These are phyloP conservation scores for Eucera pruinosa DNA, from an alignment of 2,888 invertebrate species.

Conservation along the genomic window DNA sequence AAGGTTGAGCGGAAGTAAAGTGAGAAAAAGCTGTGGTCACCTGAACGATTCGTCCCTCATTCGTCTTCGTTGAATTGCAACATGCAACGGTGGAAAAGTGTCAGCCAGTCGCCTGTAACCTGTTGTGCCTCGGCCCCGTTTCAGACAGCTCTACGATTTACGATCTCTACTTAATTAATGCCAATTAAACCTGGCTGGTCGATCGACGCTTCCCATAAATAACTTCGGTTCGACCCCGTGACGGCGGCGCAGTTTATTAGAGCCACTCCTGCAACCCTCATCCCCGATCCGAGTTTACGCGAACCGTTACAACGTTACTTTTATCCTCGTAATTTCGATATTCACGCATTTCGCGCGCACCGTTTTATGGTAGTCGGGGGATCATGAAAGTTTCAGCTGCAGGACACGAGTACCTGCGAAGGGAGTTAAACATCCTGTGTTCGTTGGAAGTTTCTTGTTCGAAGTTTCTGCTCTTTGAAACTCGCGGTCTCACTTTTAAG, in stretches of 20 bases:
- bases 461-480: not conserved
- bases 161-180: conserved; percentile 58
- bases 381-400: not conserved
- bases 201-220: conserved; percentile 52
- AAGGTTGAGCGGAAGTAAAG: too few relatives aligned
- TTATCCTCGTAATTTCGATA: conserved; percentile 15
- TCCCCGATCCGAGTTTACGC: too few relatives aligned
- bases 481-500: conserved; percentile 2
- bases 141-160: conserved; percentile 49
- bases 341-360: not conserved
- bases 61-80: too few relatives aligned
- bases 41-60: too few relatives aligned
- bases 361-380: not conserved
- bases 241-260: conserved; percentile 31
- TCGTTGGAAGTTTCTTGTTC: not conserved
- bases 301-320: not conserved
- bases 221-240: conserved; percentile 14
- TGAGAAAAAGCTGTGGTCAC: too few relatives aligned
- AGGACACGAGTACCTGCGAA: not conserved
- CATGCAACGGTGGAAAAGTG: too few relatives aligned
- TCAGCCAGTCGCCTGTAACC: conserved; percentile 42
- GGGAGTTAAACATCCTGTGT: not conserved
- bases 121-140: conserved; percentile 34
- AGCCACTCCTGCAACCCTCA: not conserved
- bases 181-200: conserved; percentile 50